Evolutionary conservation across 2,888 invertebrate genomes (phyloP), one percentile per base, ranked within the genome.

Genomic region (Tillus elongatus): DNA sequence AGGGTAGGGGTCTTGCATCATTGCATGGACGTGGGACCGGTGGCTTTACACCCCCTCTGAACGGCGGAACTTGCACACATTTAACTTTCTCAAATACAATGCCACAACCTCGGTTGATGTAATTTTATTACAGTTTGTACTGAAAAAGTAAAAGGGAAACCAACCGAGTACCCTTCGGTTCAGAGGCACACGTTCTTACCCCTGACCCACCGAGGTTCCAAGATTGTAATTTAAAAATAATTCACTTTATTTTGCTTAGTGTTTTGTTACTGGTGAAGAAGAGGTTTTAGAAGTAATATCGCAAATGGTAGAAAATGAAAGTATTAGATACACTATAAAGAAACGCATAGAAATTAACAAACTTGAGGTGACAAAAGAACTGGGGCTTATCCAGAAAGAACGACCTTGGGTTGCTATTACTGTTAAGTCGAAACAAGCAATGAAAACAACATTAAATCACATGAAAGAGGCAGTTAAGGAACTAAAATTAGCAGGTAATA

Each of bases 381-480:
- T 74, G 3, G 72, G 73, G 1, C 44, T 73, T 11, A 57, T 78
- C 1, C 76, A 77, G 47, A 66, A 73, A 1, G 70, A 74, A 35
- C 60, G 72, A 2, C 74, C 74, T 0, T 72, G 73, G 68, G 75
- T 78, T 0, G 77, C 77, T 1, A 71, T 77, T 33, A 75, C 77
- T 0, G 75, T 77, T 33, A 79, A 79, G 57, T 77, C 78, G 0
- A 61, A 72, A 3, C 77, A 78, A 47, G 77, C 77, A 0, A 73
- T 73, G 30, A 68, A 76, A 0, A 70, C 73, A 9, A 74, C 76
- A 0, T 63, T 79, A 1, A 76, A 77, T 44, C 71, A 72, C 61
- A 62, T 76, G 49, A 45, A 71, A 10, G 74, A 74, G 29, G 68
- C 72, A 9, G 64, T 75, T 49, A 66, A 70, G 43, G 63, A 67